phyloP scores from a whole-genome alignment of 1,140 invertebrate species.

The Anadara kagoshimensis region DNA sequence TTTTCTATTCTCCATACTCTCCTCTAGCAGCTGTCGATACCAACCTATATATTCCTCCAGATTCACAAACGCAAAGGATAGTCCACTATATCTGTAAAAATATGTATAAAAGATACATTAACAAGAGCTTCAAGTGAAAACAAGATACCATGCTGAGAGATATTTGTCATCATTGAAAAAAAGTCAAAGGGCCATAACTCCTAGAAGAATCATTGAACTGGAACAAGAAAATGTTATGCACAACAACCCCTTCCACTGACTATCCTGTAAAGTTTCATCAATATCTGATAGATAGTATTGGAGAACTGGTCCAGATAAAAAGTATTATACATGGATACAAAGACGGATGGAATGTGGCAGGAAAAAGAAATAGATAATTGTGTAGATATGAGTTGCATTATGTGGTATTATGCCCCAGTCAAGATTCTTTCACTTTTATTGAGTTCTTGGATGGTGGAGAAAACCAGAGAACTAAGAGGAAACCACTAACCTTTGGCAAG shows the following conservation, averaged over 20 bases:
- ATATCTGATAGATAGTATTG: no score
- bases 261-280: no score
- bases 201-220: no score
- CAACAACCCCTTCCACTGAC: no score
- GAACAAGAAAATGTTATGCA: no score
- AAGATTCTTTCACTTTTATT: background rate
- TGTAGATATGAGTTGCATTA: background rate
- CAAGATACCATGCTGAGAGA: background rate
- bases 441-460: background rate
- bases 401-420: background rate
- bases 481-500: no score
- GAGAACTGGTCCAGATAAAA: no score
- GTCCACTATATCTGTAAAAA: conserved; percentile 87
- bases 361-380: no score
- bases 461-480: no score
- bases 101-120: conserved; percentile 19
- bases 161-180: background rate
- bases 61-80: conserved; percentile 94
- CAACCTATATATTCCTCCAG: conserved; percentile 92
- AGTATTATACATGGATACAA: no score
- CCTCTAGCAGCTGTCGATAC: conserved; percentile 91
- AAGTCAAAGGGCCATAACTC: no score
- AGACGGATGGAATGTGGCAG: no score
- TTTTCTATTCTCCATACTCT: conserved; percentile 78
- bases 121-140: background rate